Evolutionary conservation across 2,113 vertebrate species (phyloP), one percentile per base, ranked within the genome.

Genomic region (Haliaeetus leucogaster): DNA sequence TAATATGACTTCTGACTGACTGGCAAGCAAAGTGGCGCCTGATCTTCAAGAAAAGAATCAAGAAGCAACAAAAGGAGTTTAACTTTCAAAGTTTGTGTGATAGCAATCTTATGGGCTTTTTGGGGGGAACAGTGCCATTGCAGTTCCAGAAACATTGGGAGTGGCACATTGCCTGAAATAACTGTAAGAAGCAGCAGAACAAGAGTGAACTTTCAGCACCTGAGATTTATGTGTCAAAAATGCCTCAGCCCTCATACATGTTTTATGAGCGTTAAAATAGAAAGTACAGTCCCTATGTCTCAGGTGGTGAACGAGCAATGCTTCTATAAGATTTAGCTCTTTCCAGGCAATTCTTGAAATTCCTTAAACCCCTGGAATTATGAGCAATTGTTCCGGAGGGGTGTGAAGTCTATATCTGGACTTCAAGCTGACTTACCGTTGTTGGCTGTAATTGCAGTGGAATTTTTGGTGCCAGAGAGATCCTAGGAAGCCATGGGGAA

Each of bases 241-340:
- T 86, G 40, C 94, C 78, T 77, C 48, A 63, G 84, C 61, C 34
- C 76, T 95, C 52, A 86, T 96, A 92, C 90, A 88, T 96, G 82
- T 89, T 98, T 98, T 97, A 95, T 91, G 95, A 97, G 71, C 6
- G n/a, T 73, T 93, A 92, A 97, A 97, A 96, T 86, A 91, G 91
- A 96, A 97, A 95, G 62, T 63, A 79, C 29, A 90, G 89, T 86
- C 92, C 80, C 74, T 76, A 3, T 52, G 86, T 94, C 85, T 97
- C 85, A 42, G 81, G 80, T 76, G 71, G 88, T 65, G 76, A 94
- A 70, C 0, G 2, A 86, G 65, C 68, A 87, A 38, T 93, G 67
- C 38, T 89, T 97, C 93, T 97, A 4, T 18, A 93, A 96, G 95
- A 95, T 97, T 96, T 96, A 95, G 79, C 27, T 90, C 83, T 67